Evolutionary conservation across 2,797 vertebrate species (phyloP), one percentile per base, ranked within the genome.

Genomic region (Gila robusta): DNA sequence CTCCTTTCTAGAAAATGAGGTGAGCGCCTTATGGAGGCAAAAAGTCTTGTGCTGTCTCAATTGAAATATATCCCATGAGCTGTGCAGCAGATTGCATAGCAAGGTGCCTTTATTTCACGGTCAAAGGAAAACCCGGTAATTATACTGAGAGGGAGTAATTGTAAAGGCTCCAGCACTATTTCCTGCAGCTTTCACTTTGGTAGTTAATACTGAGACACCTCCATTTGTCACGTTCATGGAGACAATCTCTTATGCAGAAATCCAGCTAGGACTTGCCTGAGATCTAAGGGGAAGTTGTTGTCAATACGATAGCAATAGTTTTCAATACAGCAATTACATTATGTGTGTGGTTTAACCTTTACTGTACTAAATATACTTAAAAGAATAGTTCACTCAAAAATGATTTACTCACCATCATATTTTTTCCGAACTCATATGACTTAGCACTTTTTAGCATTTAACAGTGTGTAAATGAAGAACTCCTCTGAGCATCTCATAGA

Each of bases 111-210:
- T 81, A 79, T 79, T 82, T 80, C 47, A 83, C 71, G 11, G 52
- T 89, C 59, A 87, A 83, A 86, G 83, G 70, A 81, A 87, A 87
- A 35, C 76, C 76, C 81, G 37, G 72, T 79, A 87, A 87, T 85
- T 26, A 89, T 79, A 70, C 81, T 47, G 64, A 91, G 84, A 88
- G 69, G 49, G 83, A 80, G 81, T 89, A 90, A 81, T 91, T 90
- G 89, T 74, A 73, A 39, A 81, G 73, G 78, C 62, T 35, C 54
- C 14, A 16, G 41, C 81, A 41, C 67, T 87, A 86, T 90, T 91
- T 90, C 35, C 81, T 39, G n/a, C 41, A 49, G 54, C 49, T 80
- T 83, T 49, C 47, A 49, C 47, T 49, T 89, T 73, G 44, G 79
- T 69, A 72, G 86, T 81, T 91, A 90, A 89, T 88, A 81, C 90